Evolutionary conservation across 2,797 vertebrate species (phyloP), one percentile per base, ranked within the genome.

Genomic region (Cercopithecus diana): DNA sequence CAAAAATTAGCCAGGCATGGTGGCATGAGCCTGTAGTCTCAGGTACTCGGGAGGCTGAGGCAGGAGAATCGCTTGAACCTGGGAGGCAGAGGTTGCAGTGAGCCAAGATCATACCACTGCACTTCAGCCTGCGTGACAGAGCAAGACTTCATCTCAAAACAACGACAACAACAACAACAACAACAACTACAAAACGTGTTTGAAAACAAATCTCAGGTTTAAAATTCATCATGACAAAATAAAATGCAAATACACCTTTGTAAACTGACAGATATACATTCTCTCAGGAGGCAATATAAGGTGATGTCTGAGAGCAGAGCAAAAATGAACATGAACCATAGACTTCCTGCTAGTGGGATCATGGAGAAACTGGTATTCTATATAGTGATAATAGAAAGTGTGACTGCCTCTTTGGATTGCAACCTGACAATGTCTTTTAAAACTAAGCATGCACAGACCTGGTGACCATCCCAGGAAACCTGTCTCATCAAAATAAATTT

Each of bases 181-280:
- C 50, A 52, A 55, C 52, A 55, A 55, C 52, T 17, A 64, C 33
- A 75, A 95, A 92, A 86, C 4, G 6, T 17, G 77, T 88, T 45
- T 84, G 57, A 90, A 90, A 90, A 36, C 19, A 76, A 94, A 96
- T 39, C 15, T 85, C 61, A 70, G 45, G 48, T 75, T 93, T 70
- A 88, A 79, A 93, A 89, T 79, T 57, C 43, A 50, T 19, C 64
- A 48, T 36, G 90, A 77, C 13, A 41, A 93, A 93, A 80, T 58
- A 81, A 57, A 64, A 79, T n/a, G 48, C 14, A 48, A 88, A 48
- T 24, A 80, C 28, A 61, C 33, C 26, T 88, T 88, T 81, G 48
- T 26, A 84, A 88, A 72, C 11, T 22, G 76, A 67, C 20, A 83
- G 24, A 77, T 9, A 72, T 2, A 33, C 72, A 73, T 70, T 80